These are phyloP conservation scores for Gulo gulo DNA, from an alignment of 2,113 vertebrate species.

Conservation along the genomic window DNA sequence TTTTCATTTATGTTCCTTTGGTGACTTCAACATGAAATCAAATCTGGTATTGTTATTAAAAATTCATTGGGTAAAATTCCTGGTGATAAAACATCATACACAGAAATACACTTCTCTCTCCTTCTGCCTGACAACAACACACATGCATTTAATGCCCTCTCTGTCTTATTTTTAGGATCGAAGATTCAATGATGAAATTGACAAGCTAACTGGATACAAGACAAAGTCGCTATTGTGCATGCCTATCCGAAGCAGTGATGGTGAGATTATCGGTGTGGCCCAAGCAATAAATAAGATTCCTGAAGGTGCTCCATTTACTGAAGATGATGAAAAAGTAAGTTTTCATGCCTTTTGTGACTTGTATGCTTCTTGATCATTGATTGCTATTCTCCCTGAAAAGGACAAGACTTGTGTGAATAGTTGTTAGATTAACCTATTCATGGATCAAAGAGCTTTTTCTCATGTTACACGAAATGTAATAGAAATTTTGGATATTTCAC, in stretches of 20 bases:
- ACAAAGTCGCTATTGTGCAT: conserved; percentile 98
- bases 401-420: conserved; percentile 30
- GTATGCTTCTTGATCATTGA: background rate
- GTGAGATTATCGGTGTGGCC: conserved; percentile 96
- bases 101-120: background rate
- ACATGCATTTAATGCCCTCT: conserved; percentile 44
- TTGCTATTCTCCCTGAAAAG: conserved; percentile 42
- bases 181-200: conserved; percentile 98
- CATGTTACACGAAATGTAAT: conserved; percentile 4
- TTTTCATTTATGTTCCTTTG: background rate
- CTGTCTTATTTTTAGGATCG: conserved; percentile 88
- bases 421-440: conserved; percentile 56
- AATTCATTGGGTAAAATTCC: background rate
- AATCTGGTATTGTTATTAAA: conserved; percentile 2
- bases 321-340: conserved; percentile 97
- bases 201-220: conserved; percentile 98
- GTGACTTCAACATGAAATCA: background rate
- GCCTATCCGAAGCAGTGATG: conserved; percentile 97
- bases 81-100: background rate
- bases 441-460: conserved; percentile 46
- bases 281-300: conserved; percentile 98
- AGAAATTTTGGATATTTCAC: background rate
- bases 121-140: background rate
- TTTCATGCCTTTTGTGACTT: conserved; percentile 11
- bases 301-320: conserved; percentile 92